Base-by-base conservation (phyloP, 2,797 vertebrate species). In the Tamandua tetradactyla region DNA sequence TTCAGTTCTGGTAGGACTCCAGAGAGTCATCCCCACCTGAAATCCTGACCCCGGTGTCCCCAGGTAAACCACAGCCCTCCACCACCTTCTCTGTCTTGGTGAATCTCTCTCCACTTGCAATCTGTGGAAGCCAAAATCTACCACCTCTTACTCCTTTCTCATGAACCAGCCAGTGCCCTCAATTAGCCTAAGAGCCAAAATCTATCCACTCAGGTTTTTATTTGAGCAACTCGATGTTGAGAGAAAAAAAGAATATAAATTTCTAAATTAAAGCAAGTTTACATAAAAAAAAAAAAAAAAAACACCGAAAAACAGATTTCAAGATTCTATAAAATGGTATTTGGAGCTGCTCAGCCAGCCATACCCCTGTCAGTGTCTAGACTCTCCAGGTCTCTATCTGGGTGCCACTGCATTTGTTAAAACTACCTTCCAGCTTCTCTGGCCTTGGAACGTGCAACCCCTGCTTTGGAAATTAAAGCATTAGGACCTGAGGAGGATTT, bases 261-360 rank as follows among this genome's bases (percentile, higher is more conserved):
- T 61, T 59, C 71, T 59, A 94, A 62, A 13, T 20, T 44, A 68
- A 82, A 52, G 7, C 42, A 59, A 18, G 80, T 87, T 76, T 88
- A n/a, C 14, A 32, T 81, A 44, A 14, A 94, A 30, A 9, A 72
- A 5, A 83, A 62, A 49, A n/a, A n/a, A n/a, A n/a, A n/a, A n/a
- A n/a, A n/a, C n/a, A n/a, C n/a, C n/a, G n/a, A n/a, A n/a, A 82
- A 49, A 22, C 4, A 68, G 2, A 40, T 61, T n/a, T 86, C 18
- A 71, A 37, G 10, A 27, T 59, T 52, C 4, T 74, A 15, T 89
- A 1, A 44, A 40, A 40, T 18, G 64, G 10, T 17, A 0, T 64
- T 49, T 61, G 23, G 27, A 25, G 8, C 61, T 64, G 17, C 57
- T 61, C 9, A 47, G 32, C 14, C 30, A 13, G 32, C 14, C 30